Evolutionary conservation across 2,113 vertebrate genomes (phyloP).

Genomic region (Callopanchax toddi): DNA sequence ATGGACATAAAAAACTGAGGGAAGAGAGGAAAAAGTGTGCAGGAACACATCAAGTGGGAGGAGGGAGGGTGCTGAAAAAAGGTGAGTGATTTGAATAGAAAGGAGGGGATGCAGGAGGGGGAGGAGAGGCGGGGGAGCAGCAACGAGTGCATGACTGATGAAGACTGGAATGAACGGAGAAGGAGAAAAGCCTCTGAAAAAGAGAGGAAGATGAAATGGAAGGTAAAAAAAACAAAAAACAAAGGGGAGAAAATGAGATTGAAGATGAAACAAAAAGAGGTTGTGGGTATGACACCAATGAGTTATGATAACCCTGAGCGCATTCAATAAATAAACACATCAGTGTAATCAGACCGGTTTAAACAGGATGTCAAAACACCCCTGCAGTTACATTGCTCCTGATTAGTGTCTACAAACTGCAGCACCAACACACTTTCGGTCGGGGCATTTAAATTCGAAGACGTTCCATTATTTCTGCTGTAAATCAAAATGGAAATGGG

Average conservation of each 20-base stretch:
- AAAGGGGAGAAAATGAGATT: slow-evolving; percentile 16
- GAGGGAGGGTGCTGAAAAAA: slow-evolving; percentile 39
- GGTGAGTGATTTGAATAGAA: slow-evolving; percentile 65
- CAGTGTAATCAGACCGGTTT: slow-evolving; percentile 35
- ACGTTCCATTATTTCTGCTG: slow-evolving; percentile 30
- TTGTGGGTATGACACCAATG: slow-evolving; percentile 20
- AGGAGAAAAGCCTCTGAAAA: slow-evolving; percentile 8
- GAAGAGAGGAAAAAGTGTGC: slow-evolving; percentile 9
- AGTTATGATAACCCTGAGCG: slow-evolving; percentile 56
- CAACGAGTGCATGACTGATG: slow-evolving; percentile 61
- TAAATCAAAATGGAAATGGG: slow-evolving; percentile 51
- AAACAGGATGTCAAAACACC: slow-evolving; percentile 18
- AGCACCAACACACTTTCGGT: slow-evolving; percentile 3
- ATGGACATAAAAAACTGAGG: slow-evolving; percentile 25
- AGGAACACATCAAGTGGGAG: slow-evolving; percentile 33
- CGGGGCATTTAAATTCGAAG: slow-evolving; percentile 58
- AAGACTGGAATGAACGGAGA: slow-evolving; percentile 43
- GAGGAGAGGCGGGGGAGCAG: slow-evolving; percentile 11
- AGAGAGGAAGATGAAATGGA: neutral
- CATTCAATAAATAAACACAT: slow-evolving; percentile 58
- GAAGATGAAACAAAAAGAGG: slow-evolving; percentile 21
- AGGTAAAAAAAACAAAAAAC: neutral
- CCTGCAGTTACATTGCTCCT: slow-evolving; percentile 29
- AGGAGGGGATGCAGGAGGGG: slow-evolving; percentile 42
- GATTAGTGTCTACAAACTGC: slow-evolving; percentile 35